Conservation (phyloP, 2,888 invertebrate species). For the Thelaira solivaga region DNA sequence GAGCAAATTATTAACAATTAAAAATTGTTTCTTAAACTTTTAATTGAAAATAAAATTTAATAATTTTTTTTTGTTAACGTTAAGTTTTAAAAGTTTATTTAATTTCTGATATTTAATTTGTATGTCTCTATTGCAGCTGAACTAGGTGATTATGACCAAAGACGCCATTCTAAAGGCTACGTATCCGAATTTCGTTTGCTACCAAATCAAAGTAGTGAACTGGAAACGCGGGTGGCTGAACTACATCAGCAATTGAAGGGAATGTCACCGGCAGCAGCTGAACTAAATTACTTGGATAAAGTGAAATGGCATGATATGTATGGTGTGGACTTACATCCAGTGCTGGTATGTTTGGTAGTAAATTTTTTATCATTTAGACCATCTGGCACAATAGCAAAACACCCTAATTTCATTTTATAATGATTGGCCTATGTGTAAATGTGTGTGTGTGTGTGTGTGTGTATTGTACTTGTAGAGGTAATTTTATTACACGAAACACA, state of each 20-base stretch:
- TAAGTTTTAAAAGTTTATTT: neutral
- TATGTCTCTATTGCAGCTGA: slow-evolving; percentile 83
- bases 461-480: too few relatives aligned
- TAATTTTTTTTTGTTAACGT: neutral
- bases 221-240: slow-evolving; percentile 91
- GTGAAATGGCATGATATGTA: slow-evolving; percentile 99
- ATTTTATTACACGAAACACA: slow-evolving; percentile 21
- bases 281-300: slow-evolving; percentile 96
- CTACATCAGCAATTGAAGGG: slow-evolving; percentile 90
- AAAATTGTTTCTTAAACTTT: too few relatives aligned
- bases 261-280: slow-evolving; percentile 89
- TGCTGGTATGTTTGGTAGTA: slow-evolving; percentile 89
- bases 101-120: neutral
- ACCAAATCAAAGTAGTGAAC: slow-evolving; percentile 93
- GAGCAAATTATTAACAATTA: too few relatives aligned
- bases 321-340: slow-evolving; percentile 97
- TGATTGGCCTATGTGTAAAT: neutral
- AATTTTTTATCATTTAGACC: neutral
- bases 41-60: neutral
- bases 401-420: slow-evolving; percentile 26
- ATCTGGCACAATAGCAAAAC: neutral
- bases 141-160: slow-evolving; percentile 94
- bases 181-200: slow-evolving; percentile 96
- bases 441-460: too few relatives aligned
- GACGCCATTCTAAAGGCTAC: slow-evolving; percentile 92